phyloP scores from a whole-genome alignment of 2,113 vertebrate species.

The Excalfactoria chinensis region DNA sequence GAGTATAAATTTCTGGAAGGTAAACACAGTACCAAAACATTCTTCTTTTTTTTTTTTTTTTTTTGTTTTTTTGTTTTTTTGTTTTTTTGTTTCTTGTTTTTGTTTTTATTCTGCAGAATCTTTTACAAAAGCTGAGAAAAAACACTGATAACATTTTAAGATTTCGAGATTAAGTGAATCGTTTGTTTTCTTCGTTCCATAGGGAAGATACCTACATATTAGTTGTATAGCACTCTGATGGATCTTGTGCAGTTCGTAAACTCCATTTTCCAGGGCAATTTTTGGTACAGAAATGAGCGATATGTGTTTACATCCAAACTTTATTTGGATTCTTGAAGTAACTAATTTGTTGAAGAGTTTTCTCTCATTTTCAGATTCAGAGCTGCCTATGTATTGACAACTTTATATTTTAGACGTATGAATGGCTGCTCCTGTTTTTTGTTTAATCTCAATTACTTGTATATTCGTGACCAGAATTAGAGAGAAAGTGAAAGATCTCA shows the following conservation, averaged over 20 bases:
- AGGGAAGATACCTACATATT: too few relatives aligned
- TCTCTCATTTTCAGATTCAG: background rate
- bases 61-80: too few relatives aligned
- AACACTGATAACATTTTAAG: background rate
- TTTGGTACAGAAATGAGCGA: background rate
- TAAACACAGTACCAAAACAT: background rate
- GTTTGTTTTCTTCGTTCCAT: background rate
- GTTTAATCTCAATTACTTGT: background rate
- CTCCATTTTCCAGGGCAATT: background rate
- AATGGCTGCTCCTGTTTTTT: background rate
- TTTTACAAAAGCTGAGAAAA: background rate
- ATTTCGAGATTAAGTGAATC: background rate
- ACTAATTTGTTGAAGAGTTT: background rate
- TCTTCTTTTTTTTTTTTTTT: too few relatives aligned
- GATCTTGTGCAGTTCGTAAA: background rate
- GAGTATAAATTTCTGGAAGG: background rate
- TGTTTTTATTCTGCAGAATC: background rate
- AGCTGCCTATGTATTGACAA: background rate
- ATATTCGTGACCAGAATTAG: background rate
- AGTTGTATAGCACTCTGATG: background rate
- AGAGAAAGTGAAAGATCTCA: background rate
- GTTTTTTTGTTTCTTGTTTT: too few relatives aligned
- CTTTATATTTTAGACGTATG: background rate
- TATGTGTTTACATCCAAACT: background rate
- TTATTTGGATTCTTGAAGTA: background rate